Evolutionary conservation across 1,140 invertebrate species (phyloP), one percentile per base, ranked within the genome.

Genomic region (Drosophila simulans): DNA sequence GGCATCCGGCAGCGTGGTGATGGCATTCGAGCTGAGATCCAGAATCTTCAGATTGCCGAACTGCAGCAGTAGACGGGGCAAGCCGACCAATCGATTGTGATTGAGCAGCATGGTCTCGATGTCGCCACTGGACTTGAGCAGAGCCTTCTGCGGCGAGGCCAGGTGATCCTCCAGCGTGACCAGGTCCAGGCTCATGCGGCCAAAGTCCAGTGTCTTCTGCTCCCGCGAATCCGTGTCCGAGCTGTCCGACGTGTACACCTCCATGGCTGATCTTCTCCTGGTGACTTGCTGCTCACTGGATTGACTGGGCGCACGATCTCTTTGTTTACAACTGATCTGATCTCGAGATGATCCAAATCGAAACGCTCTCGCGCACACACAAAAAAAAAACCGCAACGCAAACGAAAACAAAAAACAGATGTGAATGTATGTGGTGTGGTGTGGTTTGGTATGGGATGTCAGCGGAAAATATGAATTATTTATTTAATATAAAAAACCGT

Each of bases 1-100:
- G 13, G 88, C 90, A 62, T 98, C 95, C 3, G 97, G 95, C 25
- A 99, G 92, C 48, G 92, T 92, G 8, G 93, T 95, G 2, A 99
- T 90, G n/a, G 95, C 94, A 92, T 98, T 99, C 73, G 96, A 96
- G 77, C 97, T 98, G 15, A 99, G 92, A 92, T 99, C 97, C 59
- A 99, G 92, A 15, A 95, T 94, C 84, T 94, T 95, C 27, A 97
- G 92, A 90, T 95, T 96, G 56, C 79, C 92, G 90, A 97, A 97
- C 74, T 93, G 94, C 40, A 92, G 92, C 49, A 96, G 92, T 25
- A 93, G 92, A 0, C 92, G 91, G 11, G 94, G 94, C 34, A 95
- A 66, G 2, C 85, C 77, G 46, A 90, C 93, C 43, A 97, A 92
- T 3, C 94, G 94, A 90, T 97, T 97, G 69, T 96, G 95, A 77